These are phyloP conservation scores for Oryzias melastigma DNA, from an alignment of 2,113 vertebrate species.

Conservation along the genomic window DNA sequence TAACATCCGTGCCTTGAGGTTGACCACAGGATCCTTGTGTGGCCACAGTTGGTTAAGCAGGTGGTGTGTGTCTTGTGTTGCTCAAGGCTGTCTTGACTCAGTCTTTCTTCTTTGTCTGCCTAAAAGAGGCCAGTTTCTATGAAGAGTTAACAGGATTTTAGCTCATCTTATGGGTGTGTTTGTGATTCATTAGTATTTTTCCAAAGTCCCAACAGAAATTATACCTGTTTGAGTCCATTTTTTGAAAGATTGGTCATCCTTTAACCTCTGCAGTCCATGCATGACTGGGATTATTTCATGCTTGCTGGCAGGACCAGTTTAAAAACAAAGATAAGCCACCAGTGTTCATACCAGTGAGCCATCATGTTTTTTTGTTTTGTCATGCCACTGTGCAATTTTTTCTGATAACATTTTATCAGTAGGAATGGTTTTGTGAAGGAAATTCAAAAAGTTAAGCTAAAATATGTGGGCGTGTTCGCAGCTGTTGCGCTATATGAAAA, in stretches of 20 bases:
- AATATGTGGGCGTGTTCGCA: not conserved
- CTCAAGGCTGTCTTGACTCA: slow-evolving; percentile 51
- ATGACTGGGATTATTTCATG: slow-evolving; percentile 10
- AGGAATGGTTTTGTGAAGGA: not conserved
- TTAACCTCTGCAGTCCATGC: slow-evolving; percentile 21
- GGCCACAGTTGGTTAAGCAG: slow-evolving; percentile 53
- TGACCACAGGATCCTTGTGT: slow-evolving; percentile 50
- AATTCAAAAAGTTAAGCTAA: slow-evolving; percentile 1
- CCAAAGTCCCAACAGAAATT: not conserved
- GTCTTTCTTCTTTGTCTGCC: slow-evolving; percentile 29
- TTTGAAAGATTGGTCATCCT: slow-evolving; percentile 4
- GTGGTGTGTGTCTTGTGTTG: slow-evolving; percentile 55
- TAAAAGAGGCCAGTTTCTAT: slow-evolving; percentile 34
- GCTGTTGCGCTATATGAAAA: slow-evolving; percentile 4
- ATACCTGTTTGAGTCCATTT: slow-evolving; percentile 7
- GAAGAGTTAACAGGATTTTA: slow-evolving; percentile 33
- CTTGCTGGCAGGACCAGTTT: slow-evolving; percentile 4
- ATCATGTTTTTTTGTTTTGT: slow-evolving; percentile 22
- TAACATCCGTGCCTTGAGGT: slow-evolving; percentile 53
- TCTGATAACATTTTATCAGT: slow-evolving; percentile 20
- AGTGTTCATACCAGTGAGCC: not conserved
- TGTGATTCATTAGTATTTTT: slow-evolving; percentile 23
- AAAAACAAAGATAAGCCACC: slow-evolving; percentile 26
- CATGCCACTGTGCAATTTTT: slow-evolving; percentile 24
- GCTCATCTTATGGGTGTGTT: slow-evolving; percentile 26